Conservation (phyloP, 2,797 vertebrate genomes). For the Pterois miles region DNA sequence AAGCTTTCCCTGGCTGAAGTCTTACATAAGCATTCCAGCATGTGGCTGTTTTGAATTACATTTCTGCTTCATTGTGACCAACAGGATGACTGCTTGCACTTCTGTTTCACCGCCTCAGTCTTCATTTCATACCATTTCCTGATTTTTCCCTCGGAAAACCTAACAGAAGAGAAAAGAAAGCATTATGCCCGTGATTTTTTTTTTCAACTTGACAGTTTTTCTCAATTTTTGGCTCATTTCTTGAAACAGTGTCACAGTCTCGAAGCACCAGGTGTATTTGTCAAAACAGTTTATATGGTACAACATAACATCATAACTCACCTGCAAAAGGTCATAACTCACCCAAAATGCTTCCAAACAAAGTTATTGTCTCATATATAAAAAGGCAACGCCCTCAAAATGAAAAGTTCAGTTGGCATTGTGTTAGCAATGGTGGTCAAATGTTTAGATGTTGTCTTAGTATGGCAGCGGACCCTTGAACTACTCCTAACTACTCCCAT, state of each 20-base stretch:
- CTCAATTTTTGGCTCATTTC: background rate
- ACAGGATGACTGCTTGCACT: background rate
- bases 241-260: background rate
- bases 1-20: background rate
- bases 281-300: background rate
- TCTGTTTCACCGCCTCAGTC: constrained; percentile 11
- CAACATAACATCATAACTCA: background rate
- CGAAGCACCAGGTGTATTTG: background rate
- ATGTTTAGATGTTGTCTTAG: background rate
- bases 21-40: background rate
- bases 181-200: no score
- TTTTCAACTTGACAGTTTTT: background rate
- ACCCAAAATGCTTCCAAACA: background rate
- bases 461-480: background rate
- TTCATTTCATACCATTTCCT: background rate
- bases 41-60: constrained; percentile 1
- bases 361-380: background rate
- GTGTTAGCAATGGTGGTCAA: background rate
- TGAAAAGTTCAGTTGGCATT: background rate
- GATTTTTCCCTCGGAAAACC: no score
- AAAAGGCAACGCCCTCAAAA: background rate
- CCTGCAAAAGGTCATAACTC: constrained; percentile 2
- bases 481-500: no score
- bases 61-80: constrained; percentile 11
- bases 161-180: no score